phyloP scores from a whole-genome alignment of 2,888 invertebrate genomes.

The Lacanobia oleracea region DNA sequence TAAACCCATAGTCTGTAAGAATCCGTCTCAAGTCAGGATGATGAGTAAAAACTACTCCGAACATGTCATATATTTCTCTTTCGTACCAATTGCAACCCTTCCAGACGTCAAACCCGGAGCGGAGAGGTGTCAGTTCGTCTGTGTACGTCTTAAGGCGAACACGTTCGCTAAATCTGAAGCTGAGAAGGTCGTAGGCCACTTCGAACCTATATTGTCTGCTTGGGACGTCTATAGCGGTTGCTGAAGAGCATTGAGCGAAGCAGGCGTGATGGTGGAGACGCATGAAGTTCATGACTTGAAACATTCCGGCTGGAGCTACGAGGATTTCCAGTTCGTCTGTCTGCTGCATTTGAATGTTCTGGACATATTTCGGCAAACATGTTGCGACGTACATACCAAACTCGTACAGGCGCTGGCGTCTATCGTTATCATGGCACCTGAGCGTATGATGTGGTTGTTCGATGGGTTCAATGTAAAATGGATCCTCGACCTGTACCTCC shows the following conservation, averaged over 20 bases:
- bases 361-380: constrained; percentile 85
- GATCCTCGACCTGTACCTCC: constrained; percentile 21
- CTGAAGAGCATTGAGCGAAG: constrained; percentile 77
- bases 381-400: constrained; percentile 85
- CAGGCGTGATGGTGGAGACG: constrained; percentile 83
- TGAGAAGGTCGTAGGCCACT: constrained; percentile 80
- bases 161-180: constrained; percentile 77
- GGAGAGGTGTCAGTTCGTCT: constrained; percentile 84
- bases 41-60: constrained; percentile 83
- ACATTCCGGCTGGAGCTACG: constrained; percentile 82
- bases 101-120: constrained; percentile 80
- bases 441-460: constrained; percentile 74
- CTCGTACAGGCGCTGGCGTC: constrained; percentile 81
- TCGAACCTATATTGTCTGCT: constrained; percentile 82
- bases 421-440: constrained; percentile 78
- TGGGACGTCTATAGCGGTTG: constrained; percentile 85
- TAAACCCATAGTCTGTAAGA: constrained; percentile 86
- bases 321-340: constrained; percentile 83
- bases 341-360: constrained; percentile 84
- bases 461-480: constrained; percentile 68
- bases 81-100: constrained; percentile 76
- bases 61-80: constrained; percentile 86
- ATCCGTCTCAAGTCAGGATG: constrained; percentile 86
- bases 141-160: constrained; percentile 83
- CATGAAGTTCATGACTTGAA: constrained; percentile 80